These are phyloP conservation scores for Galago senegalensis DNA, from an alignment of 2,797 vertebrate species.

Conservation along the genomic window DNA sequence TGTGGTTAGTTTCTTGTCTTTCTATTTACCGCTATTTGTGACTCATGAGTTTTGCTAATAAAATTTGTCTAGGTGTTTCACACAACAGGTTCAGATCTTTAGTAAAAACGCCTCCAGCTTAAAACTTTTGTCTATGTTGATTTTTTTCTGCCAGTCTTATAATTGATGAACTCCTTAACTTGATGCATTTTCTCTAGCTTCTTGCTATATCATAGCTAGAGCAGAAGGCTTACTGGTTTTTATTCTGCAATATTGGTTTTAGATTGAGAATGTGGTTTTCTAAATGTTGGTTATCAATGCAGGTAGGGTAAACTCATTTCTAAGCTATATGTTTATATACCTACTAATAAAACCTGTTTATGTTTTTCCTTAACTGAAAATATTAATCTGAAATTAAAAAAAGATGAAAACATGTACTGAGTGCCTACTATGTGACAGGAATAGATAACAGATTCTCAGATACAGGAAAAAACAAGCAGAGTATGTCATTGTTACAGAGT, in stretches of 20 bases:
- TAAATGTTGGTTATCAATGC: background rate
- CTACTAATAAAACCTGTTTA: background rate
- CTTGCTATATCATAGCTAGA: background rate
- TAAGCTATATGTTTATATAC: background rate
- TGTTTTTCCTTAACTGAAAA: constrained; percentile 10
- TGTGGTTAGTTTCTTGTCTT: constrained; percentile 30
- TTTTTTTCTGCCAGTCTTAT: background rate
- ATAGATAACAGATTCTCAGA: background rate
- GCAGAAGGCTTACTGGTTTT: background rate
- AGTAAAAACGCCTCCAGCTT: background rate
- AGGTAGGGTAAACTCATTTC: background rate
- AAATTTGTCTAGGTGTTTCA: constrained; percentile 39
- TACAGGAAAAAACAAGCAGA: background rate
- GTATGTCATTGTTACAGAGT: background rate
- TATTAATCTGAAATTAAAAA: too few species aligned
- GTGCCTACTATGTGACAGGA: background rate
- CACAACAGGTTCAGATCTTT: background rate
- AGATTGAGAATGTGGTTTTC: background rate
- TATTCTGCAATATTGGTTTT: background rate
- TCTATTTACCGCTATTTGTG: constrained; percentile 47
- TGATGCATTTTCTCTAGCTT: background rate
- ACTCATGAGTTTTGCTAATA: constrained; percentile 42
- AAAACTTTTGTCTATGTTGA: background rate
- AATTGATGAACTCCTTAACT: background rate
- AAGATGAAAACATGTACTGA: background rate